Evolutionary conservation across 1,140 invertebrate species (phyloP), one percentile per base, ranked within the genome.

Genomic region (Drosophila oshimai): DNA sequence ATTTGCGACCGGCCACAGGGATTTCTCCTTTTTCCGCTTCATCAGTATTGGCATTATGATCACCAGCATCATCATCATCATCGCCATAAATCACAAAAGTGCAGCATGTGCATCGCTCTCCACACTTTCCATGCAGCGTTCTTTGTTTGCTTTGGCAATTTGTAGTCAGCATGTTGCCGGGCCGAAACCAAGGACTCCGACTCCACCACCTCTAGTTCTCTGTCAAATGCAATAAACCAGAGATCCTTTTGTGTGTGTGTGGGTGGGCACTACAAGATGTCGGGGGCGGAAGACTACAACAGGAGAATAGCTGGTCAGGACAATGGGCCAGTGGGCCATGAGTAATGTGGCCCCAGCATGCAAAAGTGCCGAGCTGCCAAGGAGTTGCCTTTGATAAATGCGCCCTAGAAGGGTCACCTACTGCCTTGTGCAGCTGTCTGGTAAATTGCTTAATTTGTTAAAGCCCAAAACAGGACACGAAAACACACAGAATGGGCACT

Each of bases 401-500:
- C 71, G 53, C 47, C 60, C 60, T 22, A 26, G 62, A 71, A 67
- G 54, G 81, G 80, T 74, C 75, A 79, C 41, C 74, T 53, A 75
- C 46, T 62, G 51, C 64, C 65, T 26, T 33, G 31, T 54, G 74
- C 54, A 57, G 61, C 60, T 75, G 39, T 26, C 65, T 70, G 64
- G 51, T 54, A 81, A 81, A 73, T 83, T 86, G 80, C 65, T 84
- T 79, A 75, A 84, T 84, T 84, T 84, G 80, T 74, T 84, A 71
- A 74, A 57, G 64, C 45, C 47, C 62, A 78, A 67, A 67, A 39
- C 49, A 37, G 64, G 22, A 28, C 46, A 36, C 42, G 5, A 20
- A 47, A 29, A 51, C 37, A 45, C 28, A 41, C 33, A 46, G 75
- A 74, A 64, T 74, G 49, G 49, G 72, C 31, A 55, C 75, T 81